Conservation (phyloP, 2,113 vertebrate species). For the Saccopteryx leptura region DNA sequence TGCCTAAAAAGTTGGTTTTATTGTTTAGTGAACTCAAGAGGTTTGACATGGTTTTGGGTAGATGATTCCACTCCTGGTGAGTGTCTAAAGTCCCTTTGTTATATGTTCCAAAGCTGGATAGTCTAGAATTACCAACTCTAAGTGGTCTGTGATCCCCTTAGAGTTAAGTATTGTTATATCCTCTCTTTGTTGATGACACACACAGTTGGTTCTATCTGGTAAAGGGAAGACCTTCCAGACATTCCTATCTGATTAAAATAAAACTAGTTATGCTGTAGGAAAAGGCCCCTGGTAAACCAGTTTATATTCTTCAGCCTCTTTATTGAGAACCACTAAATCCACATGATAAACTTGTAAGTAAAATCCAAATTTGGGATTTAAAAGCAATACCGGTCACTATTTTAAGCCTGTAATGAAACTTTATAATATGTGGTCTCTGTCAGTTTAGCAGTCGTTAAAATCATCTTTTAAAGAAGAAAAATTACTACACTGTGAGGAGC, state of each 20-base stretch:
- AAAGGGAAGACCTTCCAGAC: background rate
- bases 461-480: constrained; percentile 36
- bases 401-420: constrained; percentile 14
- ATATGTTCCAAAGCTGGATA: background rate
- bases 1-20: background rate
- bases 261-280: background rate
- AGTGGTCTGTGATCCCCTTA: background rate
- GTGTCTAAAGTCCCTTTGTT: background rate
- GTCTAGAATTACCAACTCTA: background rate
- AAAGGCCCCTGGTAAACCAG: background rate
- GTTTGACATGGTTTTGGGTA: constrained; percentile 1
- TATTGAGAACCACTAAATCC: background rate
- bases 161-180: background rate
- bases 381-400: background rate
- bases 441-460: constrained; percentile 27
- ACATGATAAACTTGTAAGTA: constrained; percentile 7
- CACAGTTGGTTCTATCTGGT: background rate
- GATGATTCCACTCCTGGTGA: background rate
- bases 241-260: background rate
- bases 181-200: background rate
- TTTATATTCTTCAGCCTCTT: background rate
- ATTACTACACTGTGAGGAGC: background rate
- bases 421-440: background rate
- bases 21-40: constrained; percentile 52
- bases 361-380: constrained; percentile 10